Evolutionary conservation across 2,888 invertebrate species (phyloP).

Genomic region (Phortica okadai): DNA sequence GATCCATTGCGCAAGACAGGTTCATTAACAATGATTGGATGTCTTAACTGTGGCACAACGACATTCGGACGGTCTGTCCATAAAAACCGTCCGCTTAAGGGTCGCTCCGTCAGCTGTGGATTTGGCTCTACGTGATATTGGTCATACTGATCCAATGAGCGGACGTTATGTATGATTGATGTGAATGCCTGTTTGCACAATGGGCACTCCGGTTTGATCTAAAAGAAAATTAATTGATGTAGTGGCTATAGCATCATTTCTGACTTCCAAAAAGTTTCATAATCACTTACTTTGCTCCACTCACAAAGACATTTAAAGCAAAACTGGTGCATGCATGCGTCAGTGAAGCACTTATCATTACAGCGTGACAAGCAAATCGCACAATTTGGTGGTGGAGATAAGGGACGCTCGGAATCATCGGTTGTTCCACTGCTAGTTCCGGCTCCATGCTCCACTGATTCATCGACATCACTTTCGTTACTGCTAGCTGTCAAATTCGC

Average conservation of each 20-base stretch:
- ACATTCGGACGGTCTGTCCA: conserved; percentile 24
- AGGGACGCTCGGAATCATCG: conserved; percentile 66
- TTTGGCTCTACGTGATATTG: conserved; percentile 81
- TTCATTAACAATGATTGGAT: conserved; percentile 53
- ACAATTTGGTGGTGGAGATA: conserved; percentile 90
- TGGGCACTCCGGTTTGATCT: conserved; percentile 95
- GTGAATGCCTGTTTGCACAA: conserved; percentile 94
- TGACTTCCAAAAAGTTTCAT: not conserved
- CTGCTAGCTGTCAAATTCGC: conserved; percentile 65
- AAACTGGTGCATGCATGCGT: conserved; percentile 95
- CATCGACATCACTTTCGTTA: conserved; percentile 66
- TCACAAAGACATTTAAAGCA: conserved; percentile 94
- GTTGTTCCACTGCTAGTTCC: conserved; percentile 41
- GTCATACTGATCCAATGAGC: conserved; percentile 91
- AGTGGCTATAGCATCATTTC: not conserved
- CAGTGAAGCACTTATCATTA: conserved; percentile 92
- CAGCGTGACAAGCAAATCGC: conserved; percentile 93
- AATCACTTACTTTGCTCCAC: conserved; percentile 89
- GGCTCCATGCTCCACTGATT: conserved; percentile 52
- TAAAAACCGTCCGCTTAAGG: conserved; percentile 39
- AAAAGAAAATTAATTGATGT: conserved; percentile 29
- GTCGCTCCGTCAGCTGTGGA: conserved; percentile 57
- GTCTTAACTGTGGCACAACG: conserved; percentile 56
- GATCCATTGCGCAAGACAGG: conserved; percentile 47
- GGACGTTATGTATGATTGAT: conserved; percentile 94